Conservation (phyloP, 2,888 invertebrate genomes). For the Muscina levida region DNA sequence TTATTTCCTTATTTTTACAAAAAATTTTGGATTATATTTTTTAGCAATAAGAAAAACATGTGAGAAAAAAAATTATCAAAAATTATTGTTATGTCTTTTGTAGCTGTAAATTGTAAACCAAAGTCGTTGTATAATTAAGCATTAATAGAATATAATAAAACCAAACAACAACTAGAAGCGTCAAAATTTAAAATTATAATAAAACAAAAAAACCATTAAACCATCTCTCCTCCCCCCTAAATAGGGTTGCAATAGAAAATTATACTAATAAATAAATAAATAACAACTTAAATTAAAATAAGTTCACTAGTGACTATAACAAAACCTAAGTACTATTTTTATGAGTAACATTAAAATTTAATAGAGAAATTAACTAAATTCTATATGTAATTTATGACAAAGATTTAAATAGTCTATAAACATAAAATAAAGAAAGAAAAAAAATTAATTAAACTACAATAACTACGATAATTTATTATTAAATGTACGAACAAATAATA, state of each 20-base stretch:
- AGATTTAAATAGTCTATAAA: constrained; percentile 44
- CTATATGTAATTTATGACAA: constrained; percentile 66
- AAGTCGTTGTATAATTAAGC: constrained; percentile 17
- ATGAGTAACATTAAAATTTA: constrained; percentile 40
- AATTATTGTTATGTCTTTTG: constrained; percentile 47
- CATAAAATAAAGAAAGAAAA: constrained; percentile 57
- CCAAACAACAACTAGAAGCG: constrained; percentile 21
- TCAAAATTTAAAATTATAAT: constrained; percentile 25
- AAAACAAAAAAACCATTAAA: too few species aligned
- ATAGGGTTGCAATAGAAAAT: not conserved
- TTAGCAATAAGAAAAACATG: constrained; percentile 1
- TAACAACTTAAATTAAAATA: constrained; percentile 37
- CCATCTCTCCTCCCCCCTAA: too few species aligned
- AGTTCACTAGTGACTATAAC: constrained; percentile 45
- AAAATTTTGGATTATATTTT: not conserved
- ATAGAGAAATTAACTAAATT: constrained; percentile 13
- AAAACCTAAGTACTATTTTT: constrained; percentile 46
- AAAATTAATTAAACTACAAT: constrained; percentile 65
- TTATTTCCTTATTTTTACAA: not conserved
- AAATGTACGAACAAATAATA: constrained; percentile 62
- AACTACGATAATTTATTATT: constrained; percentile 63
- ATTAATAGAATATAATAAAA: constrained; percentile 12
- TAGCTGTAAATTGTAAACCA: constrained; percentile 24
- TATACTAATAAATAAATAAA: constrained; percentile 32
- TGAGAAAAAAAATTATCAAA: constrained; percentile 26